Conservation (phyloP, 2,797 vertebrate species). For the Lepidocolaptes lacrymiger region DNA sequence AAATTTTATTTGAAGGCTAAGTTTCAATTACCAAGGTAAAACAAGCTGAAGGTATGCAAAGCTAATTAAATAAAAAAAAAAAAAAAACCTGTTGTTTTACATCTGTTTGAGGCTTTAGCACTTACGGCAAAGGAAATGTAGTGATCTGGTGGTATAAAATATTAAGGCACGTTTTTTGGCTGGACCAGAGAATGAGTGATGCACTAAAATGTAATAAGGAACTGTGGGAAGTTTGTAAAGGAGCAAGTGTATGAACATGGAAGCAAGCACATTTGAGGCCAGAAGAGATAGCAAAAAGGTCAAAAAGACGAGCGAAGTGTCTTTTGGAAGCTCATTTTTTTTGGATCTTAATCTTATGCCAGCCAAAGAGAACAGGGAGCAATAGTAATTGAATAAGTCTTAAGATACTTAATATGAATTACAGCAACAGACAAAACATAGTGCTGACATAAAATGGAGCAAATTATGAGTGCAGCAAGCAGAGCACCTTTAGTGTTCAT, state of each 20-base stretch:
- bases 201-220: neutral
- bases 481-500: neutral
- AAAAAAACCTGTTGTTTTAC: neutral
- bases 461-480: neutral
- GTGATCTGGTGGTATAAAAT: neutral
- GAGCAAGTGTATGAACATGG: neutral
- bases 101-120: neutral
- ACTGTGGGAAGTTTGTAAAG: neutral
- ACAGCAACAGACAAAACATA: neutral
- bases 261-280: neutral
- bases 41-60: neutral
- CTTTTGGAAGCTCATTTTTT: neutral
- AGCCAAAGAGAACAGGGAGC: neutral
- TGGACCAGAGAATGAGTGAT: neutral
- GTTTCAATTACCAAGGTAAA: neutral
- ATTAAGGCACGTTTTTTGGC: neutral
- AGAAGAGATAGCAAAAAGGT: neutral
- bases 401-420: neutral
- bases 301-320: neutral
- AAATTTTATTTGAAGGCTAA: neutral
- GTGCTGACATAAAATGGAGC: neutral
- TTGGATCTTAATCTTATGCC: neutral
- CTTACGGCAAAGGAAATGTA: neutral
- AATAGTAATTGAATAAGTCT: neutral
- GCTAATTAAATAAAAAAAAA: neutral